Evolutionary conservation across 2,888 invertebrate genomes (phyloP).

Genomic region (Chydorus sphaericus): DNA sequence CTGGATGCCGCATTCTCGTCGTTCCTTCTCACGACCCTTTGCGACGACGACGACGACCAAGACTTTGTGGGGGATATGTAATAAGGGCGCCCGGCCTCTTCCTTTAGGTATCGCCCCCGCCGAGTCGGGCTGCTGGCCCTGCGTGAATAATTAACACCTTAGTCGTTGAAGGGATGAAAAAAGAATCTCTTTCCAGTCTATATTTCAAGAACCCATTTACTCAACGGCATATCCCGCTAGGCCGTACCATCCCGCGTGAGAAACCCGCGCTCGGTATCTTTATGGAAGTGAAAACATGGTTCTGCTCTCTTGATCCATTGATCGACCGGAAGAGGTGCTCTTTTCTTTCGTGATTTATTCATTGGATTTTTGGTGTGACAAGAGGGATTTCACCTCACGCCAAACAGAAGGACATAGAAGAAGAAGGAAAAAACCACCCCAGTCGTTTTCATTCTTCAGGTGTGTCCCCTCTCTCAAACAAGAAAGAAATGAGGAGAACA

Average conservation of each 20-base stretch:
- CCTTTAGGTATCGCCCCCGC: too few relatives aligned
- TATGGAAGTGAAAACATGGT: background rate
- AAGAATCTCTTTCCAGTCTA: background rate
- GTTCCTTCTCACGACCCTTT: constrained; percentile 5
- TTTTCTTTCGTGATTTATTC: background rate
- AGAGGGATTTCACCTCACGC: background rate
- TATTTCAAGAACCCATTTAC: too few relatives aligned
- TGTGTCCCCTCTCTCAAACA: background rate
- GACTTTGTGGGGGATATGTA: too few relatives aligned
- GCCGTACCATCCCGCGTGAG: background rate
- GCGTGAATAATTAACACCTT: constrained; percentile 5
- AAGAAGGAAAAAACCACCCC: background rate
- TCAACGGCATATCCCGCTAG: too few relatives aligned
- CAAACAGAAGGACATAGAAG: background rate
- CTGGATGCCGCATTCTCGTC: constrained; percentile 5
- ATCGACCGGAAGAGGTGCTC: background rate
- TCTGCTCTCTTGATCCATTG: background rate
- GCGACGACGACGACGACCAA: background rate
- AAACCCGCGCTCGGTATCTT: background rate
- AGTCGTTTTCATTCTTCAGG: background rate
- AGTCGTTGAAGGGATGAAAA: background rate
- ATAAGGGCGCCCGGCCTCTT: too few relatives aligned
- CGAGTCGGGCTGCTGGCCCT: too few relatives aligned
- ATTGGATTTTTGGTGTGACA: background rate
- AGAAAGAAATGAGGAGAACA: background rate